Conservation (phyloP, 2,113 vertebrate genomes). For the Brachirus orientalis region DNA sequence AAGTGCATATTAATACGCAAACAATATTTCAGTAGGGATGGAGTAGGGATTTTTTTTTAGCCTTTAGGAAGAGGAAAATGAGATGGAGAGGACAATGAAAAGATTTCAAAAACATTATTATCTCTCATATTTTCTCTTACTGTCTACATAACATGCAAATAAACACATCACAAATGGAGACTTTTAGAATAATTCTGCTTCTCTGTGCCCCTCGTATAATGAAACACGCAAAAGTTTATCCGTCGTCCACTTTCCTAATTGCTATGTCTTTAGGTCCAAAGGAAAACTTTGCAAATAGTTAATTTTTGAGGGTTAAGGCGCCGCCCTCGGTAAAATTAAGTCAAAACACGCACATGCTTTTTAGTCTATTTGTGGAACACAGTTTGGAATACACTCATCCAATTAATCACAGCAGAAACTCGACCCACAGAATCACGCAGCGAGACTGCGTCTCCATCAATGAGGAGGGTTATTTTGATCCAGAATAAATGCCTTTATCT, state of each 20-base stretch:
- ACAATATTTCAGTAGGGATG: constrained; percentile 12
- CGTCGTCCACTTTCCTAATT: neutral
- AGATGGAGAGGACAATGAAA: constrained; percentile 18
- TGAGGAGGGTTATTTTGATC: neutral
- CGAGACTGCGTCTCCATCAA: neutral
- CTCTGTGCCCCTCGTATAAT: too few species aligned
- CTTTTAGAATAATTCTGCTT: neutral
- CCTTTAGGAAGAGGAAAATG: neutral
- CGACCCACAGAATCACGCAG: neutral
- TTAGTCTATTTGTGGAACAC: neutral
- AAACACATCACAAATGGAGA: neutral
- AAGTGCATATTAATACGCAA: constrained; percentile 24
- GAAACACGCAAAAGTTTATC: constrained; percentile 10
- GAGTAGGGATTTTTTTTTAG: neutral
- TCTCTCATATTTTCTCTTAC: neutral
- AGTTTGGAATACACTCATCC: neutral
- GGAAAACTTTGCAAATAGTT: constrained; percentile 18
- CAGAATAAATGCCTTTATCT: too few species aligned
- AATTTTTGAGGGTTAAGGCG: constrained; percentile 21
- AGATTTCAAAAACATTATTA: constrained; percentile 5
- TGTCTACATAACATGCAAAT: neutral
- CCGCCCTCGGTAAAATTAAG: neutral
- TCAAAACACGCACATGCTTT: neutral
- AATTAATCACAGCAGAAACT: neutral
- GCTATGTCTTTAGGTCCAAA: neutral